Percentiles rank a stretch among this genome's conserved stretches.
phyloP scores from a whole-genome alignment of 2,888 invertebrate genomes.

The Lepidonotus clava region DNA sequence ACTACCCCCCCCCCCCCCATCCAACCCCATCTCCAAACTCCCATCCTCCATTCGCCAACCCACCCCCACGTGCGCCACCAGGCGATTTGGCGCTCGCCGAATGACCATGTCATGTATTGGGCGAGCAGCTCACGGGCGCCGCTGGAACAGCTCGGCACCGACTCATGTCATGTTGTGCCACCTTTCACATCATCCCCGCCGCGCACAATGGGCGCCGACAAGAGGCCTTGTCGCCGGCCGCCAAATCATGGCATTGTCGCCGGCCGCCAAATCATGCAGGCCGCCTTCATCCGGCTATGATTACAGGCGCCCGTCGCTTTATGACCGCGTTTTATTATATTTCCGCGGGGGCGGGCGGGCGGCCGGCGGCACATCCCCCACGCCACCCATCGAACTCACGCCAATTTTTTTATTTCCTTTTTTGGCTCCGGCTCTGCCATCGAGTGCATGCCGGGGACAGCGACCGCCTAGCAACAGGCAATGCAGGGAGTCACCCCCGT shows the following conservation, averaged over 20 bases:
- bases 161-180: background rate
- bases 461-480: constrained; percentile 33
- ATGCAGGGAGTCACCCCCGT: background rate
- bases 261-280: background rate
- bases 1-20: background rate
- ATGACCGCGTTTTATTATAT: constrained; percentile 38
- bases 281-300: background rate
- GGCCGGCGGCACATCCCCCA: background rate
- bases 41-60: background rate
- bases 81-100: background rate
- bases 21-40: background rate
- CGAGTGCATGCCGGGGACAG: background rate
- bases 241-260: background rate
- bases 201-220: constrained; percentile 1
- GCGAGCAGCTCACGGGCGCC: background rate
- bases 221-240: background rate
- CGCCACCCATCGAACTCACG: background rate
- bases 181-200: background rate
- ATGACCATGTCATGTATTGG: constrained; percentile 27
- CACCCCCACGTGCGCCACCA: background rate
- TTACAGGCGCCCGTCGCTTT: constrained; percentile 41
- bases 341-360: too few species aligned
- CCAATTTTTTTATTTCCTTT: constrained; percentile 26
- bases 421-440: background rate
- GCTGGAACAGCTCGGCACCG: background rate